These are phyloP conservation scores for Cisticola juncidis DNA, from an alignment of 2,113 vertebrate species.

Conservation along the genomic window DNA sequence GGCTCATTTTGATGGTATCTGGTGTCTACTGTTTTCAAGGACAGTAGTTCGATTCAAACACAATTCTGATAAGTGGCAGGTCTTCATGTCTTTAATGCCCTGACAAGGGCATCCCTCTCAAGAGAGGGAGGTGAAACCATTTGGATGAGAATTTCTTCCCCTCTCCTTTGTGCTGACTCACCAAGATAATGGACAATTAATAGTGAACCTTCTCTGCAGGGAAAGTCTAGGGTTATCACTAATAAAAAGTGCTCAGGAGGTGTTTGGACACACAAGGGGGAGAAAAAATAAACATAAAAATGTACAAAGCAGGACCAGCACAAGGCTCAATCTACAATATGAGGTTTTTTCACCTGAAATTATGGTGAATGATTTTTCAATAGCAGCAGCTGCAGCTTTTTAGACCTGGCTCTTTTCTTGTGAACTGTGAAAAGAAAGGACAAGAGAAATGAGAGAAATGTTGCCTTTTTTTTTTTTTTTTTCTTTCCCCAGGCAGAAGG, in stretches of 20 bases:
- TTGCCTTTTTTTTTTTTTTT: not conserved
- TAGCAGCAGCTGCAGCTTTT: not conserved
- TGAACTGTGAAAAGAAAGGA: not conserved
- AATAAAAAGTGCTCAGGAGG: constrained; percentile 50
- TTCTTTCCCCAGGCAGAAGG: not conserved
- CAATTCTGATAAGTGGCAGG: constrained; percentile 78
- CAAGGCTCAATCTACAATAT: not conserved
- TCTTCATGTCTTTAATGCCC: constrained; percentile 78
- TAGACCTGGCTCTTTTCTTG: not conserved
- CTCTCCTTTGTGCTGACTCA: constrained; percentile 75
- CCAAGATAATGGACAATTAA: constrained; percentile 82
- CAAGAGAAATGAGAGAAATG: not conserved
- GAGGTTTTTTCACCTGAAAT: not conserved
- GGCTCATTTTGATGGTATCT: constrained; percentile 72
- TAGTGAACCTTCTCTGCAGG: constrained; percentile 62
- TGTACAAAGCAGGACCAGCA: not conserved
- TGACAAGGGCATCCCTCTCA: constrained; percentile 81
- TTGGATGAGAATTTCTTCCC: constrained; percentile 69
- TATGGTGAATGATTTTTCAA: not conserved
- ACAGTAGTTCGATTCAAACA: constrained; percentile 78
- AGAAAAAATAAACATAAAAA: constrained; percentile 27
- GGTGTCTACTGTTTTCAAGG: constrained; percentile 76
- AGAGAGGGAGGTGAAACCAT: constrained; percentile 75
- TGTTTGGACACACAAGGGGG: constrained; percentile 29
- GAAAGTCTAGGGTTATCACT: constrained; percentile 71